phyloP scores from a whole-genome alignment of 35 echinoderm and acorn worm species.

The Strongylocentrotus purpuratus region DNA sequence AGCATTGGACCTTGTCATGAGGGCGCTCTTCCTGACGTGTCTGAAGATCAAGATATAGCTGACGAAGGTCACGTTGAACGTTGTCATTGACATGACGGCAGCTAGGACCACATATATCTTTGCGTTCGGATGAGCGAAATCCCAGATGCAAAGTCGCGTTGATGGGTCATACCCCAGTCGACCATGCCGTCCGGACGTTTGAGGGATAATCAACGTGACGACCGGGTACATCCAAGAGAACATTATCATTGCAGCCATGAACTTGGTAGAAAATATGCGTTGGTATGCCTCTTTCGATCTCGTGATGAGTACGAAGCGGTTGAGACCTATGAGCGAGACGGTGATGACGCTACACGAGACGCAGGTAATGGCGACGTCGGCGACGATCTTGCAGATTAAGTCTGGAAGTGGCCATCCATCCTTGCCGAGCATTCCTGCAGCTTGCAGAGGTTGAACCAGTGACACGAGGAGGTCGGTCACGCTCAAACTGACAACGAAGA shows the following conservation, averaged over 20 bases:
- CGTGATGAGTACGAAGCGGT: constrained; percentile 37
- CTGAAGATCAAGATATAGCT: constrained; percentile 64
- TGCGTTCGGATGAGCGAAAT: background rate
- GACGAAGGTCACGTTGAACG: constrained; percentile 59
- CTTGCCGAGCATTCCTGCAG: background rate
- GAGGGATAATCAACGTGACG: background rate
- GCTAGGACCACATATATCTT: constrained; percentile 34
- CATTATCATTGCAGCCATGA: constrained; percentile 20
- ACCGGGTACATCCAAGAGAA: constrained; percentile 57
- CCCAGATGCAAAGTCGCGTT: background rate
- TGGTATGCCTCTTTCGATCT: constrained; percentile 6
- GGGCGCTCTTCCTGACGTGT: constrained; percentile 62
- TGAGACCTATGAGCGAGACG: constrained; percentile 28
- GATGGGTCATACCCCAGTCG: constrained; percentile 36
- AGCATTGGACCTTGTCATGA: constrained; percentile 36
- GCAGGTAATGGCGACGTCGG: background rate
- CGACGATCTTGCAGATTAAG: background rate
- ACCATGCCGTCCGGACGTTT: background rate
- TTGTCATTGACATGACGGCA: constrained; percentile 46
- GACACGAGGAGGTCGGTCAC: constrained; percentile 49
- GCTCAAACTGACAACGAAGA: constrained; percentile 51
- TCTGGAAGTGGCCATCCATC: constrained; percentile 1
- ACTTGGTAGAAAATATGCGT: background rate
- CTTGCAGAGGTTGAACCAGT: background rate
- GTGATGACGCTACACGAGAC: constrained; percentile 44